A percentile compares a stretch with the other conserved stretches of the same genome.
Evolutionary conservation across 2,888 invertebrate genomes (phyloP).

Genomic region (Aphodius sticticus): DNA sequence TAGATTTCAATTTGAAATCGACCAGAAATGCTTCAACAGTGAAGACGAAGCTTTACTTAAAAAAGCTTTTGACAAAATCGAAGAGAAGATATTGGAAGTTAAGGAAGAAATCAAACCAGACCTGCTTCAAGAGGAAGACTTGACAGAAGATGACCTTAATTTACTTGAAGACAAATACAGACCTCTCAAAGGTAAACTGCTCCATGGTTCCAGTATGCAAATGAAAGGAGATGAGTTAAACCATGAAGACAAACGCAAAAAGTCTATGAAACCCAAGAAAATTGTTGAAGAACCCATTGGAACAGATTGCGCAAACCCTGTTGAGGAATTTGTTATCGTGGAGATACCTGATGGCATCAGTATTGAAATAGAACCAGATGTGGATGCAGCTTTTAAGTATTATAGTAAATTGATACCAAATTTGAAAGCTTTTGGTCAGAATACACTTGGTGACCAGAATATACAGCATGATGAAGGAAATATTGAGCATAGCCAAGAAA

Average conservation of each 20-base stretch:
- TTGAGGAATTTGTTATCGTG: not conserved
- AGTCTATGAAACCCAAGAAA: not conserved
- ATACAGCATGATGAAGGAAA: not conserved
- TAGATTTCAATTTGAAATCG: not conserved
- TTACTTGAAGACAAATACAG: not conserved
- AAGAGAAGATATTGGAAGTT: not conserved
- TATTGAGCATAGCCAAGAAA: not conserved
- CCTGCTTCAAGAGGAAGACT: not conserved
- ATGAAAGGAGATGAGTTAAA: not conserved
- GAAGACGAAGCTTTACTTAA: not conserved
- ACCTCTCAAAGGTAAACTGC: not conserved
- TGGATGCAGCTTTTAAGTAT: not conserved
- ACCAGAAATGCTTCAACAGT: not conserved
- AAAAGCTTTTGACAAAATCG: not conserved
- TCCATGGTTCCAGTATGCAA: not conserved
- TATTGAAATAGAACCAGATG: not conserved
- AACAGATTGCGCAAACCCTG: not conserved
- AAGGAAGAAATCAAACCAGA: not conserved
- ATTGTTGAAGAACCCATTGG: not conserved
- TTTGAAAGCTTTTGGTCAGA: not conserved
- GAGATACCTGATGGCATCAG: not conserved
- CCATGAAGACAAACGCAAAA: not conserved
- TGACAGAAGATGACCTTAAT: not conserved
- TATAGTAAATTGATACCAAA: not conserved
- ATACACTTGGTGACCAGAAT: not conserved